phyloP scores from a whole-genome alignment of 2,888 invertebrate species.

The Spodoptera exigua region DNA sequence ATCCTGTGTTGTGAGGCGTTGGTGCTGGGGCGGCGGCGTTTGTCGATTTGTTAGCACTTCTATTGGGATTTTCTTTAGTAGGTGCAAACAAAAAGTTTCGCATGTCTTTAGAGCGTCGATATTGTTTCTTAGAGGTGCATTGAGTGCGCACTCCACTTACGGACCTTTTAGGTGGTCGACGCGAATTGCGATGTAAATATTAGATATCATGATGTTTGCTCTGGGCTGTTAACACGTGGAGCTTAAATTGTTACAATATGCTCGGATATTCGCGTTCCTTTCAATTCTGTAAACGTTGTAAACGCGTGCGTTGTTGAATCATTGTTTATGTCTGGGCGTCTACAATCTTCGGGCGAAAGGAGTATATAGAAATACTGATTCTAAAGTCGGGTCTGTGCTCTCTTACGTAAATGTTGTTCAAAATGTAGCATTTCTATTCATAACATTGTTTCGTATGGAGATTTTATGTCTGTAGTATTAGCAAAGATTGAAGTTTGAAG shows the following conservation, averaged over 20 bases:
- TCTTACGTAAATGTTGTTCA: slow-evolving; percentile 25
- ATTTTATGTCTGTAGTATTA: slow-evolving; percentile 2
- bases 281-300: slow-evolving; percentile 39
- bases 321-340: slow-evolving; percentile 60
- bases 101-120: slow-evolving; percentile 70
- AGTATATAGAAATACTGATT: slow-evolving; percentile 17
- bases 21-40: slow-evolving; percentile 74
- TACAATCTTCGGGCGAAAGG: slow-evolving; percentile 37
- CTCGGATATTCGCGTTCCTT: slow-evolving; percentile 41
- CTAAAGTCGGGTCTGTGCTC: slow-evolving; percentile 10
- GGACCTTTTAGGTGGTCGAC: slow-evolving; percentile 59
- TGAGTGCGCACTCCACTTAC: slow-evolving; percentile 62
- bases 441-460: slow-evolving; percentile 2
- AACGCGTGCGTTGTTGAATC: slow-evolving; percentile 52
- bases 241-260: slow-evolving; percentile 48
- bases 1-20: slow-evolving; percentile 75
- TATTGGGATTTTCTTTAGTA: slow-evolving; percentile 81
- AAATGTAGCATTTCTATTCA: slow-evolving; percentile 11
- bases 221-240: slow-evolving; percentile 41
- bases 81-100: slow-evolving; percentile 78
- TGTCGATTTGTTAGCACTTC: slow-evolving; percentile 86
- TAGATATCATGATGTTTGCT: slow-evolving; percentile 59
- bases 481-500: slow-evolving; percentile 18
- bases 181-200: slow-evolving; percentile 71
- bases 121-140: slow-evolving; percentile 66